Percentiles rank a stretch among this genome's conserved stretches.
Conservation (phyloP, 2,888 invertebrate species). For the Brassicogethes aeneus region DNA sequence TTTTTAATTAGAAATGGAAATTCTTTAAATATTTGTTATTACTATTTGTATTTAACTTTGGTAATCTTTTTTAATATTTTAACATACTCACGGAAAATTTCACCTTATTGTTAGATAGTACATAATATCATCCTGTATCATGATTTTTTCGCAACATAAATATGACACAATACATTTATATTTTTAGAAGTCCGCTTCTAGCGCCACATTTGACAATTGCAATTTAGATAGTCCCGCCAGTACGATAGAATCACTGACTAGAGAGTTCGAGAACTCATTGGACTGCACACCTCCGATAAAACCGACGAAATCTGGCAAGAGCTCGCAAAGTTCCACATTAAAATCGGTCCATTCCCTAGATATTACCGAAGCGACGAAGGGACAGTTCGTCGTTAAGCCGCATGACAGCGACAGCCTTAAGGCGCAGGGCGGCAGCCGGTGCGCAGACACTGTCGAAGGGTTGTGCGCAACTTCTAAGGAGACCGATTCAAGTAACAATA, state of each 20-base stretch:
- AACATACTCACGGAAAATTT: too few species aligned
- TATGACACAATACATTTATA: too few species aligned
- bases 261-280: constrained; percentile 77
- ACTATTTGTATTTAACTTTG: too few species aligned
- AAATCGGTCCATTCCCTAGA: constrained; percentile 33
- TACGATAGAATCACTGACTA: constrained; percentile 68
- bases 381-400: constrained; percentile 53
- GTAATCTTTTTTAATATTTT: too few species aligned
- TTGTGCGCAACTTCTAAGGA: constrained; percentile 11
- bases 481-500: constrained; percentile 13
- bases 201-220: constrained; percentile 24
- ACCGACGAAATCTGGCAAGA: constrained; percentile 9
- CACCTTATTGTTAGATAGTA: too few species aligned
- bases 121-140: too few species aligned
- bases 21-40: too few species aligned
- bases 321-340: constrained; percentile 21
- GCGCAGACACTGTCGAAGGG: background rate
- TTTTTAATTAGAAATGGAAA: too few species aligned
- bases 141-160: too few species aligned
- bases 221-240: constrained; percentile 68
- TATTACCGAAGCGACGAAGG: constrained; percentile 39
- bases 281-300: constrained; percentile 37
- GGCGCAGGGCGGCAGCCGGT: constrained; percentile 46
- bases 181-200: constrained; percentile 31
- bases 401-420: constrained; percentile 59